phyloP scores from a whole-genome alignment of 2,888 invertebrate species.

The Catocala sponsa region DNA sequence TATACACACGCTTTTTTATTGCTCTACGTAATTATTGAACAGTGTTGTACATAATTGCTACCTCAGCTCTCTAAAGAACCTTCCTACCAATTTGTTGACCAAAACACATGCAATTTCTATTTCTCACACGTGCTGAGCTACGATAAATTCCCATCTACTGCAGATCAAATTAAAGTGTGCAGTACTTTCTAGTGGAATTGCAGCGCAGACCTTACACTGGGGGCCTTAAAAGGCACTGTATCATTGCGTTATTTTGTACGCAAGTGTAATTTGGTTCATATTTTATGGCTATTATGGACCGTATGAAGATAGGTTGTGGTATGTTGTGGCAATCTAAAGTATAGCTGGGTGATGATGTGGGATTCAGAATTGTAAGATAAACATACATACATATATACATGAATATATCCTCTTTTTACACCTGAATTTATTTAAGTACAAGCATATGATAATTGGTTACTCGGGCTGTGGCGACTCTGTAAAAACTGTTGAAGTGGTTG shows the following conservation, averaged over 20 bases:
- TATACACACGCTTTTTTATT: too few relatives aligned
- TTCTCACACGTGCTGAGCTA: constrained; percentile 53
- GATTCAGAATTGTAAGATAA: neutral
- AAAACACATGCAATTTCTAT: constrained; percentile 50
- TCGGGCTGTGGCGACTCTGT: too few relatives aligned
- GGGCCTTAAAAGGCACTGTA: constrained; percentile 53
- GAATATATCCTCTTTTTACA: too few relatives aligned
- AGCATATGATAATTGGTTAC: too few relatives aligned
- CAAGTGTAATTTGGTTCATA: constrained; percentile 55
- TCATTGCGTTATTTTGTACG: constrained; percentile 61
- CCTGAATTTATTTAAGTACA: too few relatives aligned
- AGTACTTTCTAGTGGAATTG: constrained; percentile 55
- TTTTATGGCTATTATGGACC: constrained; percentile 54
- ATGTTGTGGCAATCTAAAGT: constrained; percentile 12
- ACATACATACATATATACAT: too few relatives aligned
- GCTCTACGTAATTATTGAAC: too few relatives aligned
- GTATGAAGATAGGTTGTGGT: constrained; percentile 28
- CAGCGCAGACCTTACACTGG: constrained; percentile 41
- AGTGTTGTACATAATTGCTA: constrained; percentile 2
- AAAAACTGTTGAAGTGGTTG: too few relatives aligned
- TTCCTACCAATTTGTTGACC: constrained; percentile 6
- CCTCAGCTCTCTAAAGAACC: constrained; percentile 5
- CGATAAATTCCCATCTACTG: constrained; percentile 49
- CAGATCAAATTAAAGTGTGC: constrained; percentile 60
- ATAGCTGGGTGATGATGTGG: constrained; percentile 3